A percentile compares a stretch with the other conserved stretches of the same genome.
phyloP scores from a whole-genome alignment of 2,888 invertebrate species.

The Drosophila gaucha region DNA sequence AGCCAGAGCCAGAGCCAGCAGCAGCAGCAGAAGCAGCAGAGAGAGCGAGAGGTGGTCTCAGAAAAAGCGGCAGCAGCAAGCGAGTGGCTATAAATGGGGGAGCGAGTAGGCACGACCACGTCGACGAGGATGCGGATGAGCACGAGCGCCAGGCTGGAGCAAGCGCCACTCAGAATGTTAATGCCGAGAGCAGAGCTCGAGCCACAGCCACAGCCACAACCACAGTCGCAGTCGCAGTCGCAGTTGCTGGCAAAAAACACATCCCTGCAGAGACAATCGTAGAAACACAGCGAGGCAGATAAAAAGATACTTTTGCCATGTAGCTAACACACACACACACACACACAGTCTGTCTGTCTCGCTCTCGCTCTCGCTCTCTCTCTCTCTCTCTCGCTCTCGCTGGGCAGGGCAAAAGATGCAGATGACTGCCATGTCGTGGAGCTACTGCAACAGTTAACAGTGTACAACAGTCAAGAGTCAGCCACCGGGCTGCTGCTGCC shows the following conservation, averaged over 20 bases:
- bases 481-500: constrained; percentile 18
- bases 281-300: constrained; percentile 69
- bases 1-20: neutral
- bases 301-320: constrained; percentile 75
- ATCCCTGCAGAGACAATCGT: constrained; percentile 70
- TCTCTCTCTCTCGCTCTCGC: neutral
- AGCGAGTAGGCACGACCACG: constrained; percentile 62
- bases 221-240: constrained; percentile 9
- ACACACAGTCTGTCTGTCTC: neutral
- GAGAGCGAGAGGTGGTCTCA: constrained; percentile 14
- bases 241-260: constrained; percentile 5
- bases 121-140: constrained; percentile 38
- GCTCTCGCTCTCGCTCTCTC: neutral
- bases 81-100: constrained; percentile 37
- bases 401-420: constrained; percentile 25
- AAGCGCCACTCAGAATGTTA: constrained; percentile 54
- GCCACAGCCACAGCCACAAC: constrained; percentile 45
- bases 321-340: constrained; percentile 45
- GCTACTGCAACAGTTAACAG: constrained; percentile 58
- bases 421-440: constrained; percentile 38
- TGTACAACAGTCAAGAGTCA: constrained; percentile 51
- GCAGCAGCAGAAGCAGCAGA: constrained; percentile 8
- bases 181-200: constrained; percentile 56
- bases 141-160: constrained; percentile 48
- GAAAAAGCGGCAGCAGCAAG: constrained; percentile 16